Percentiles rank a stretch among this genome's conserved stretches.
phyloP scores from a whole-genome alignment of 2,113 vertebrate species.

The Potamarius usumacintae region DNA sequence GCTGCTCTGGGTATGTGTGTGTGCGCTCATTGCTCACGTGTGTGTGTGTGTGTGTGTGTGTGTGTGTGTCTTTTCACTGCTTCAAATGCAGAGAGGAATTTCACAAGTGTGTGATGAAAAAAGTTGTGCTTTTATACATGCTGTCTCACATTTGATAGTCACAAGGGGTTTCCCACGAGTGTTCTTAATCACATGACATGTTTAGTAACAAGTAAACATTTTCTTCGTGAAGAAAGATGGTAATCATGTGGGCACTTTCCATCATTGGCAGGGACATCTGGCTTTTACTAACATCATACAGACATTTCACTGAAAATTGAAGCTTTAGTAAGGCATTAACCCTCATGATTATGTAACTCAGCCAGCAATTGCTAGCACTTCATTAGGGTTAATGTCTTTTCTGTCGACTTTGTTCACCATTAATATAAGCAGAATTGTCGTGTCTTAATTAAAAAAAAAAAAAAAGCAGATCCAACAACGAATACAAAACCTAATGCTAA shows the following conservation, averaged over 20 bases:
- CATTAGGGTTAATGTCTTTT: background rate
- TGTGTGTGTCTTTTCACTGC: too few relatives aligned
- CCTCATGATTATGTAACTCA: background rate
- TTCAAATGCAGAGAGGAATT: too few relatives aligned
- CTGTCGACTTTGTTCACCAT: background rate
- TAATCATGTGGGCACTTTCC: background rate
- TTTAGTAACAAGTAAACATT: constrained; percentile 3
- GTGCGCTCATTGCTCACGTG: too few relatives aligned
- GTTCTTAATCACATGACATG: background rate
- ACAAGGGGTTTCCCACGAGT: background rate
- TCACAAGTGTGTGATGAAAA: too few relatives aligned
- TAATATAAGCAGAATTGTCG: background rate
- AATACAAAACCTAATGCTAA: background rate
- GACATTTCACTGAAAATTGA: background rate
- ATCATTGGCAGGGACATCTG: too few relatives aligned
- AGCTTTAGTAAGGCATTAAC: background rate
- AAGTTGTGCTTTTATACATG: too few relatives aligned
- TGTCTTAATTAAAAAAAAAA: background rate
- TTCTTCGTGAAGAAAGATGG: background rate
- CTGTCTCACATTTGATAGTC: background rate
- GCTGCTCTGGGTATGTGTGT: too few relatives aligned
- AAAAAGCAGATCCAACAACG: too few relatives aligned
- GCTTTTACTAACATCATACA: background rate
- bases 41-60: too few relatives aligned
- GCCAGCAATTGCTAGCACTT: background rate